Evolutionary conservation across 2,797 vertebrate genomes (phyloP).

Genomic region (Pangasius macronema): DNA sequence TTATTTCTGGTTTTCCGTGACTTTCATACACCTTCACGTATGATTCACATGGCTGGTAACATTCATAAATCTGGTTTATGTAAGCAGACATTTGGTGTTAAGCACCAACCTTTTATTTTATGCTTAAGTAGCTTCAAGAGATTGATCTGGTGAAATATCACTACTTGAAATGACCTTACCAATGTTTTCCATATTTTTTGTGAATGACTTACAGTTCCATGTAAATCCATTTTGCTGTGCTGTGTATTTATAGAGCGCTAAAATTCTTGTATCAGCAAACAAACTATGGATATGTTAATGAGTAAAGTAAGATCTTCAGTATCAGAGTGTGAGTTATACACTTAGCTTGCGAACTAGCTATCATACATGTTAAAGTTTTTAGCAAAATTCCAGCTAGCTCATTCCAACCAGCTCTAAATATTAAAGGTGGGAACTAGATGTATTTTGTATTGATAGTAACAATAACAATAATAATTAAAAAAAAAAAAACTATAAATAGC

Average conservation of each 20-base stretch:
- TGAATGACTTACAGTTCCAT: background rate
- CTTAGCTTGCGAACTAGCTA: background rate
- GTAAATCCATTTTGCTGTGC: background rate
- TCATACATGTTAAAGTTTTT: background rate
- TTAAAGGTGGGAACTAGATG: background rate
- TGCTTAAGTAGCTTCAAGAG: background rate
- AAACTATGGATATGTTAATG: background rate
- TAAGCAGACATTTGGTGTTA: background rate
- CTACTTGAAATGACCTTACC: background rate
- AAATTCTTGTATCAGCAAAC: background rate
- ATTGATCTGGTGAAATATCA: background rate
- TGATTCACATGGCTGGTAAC: conserved; percentile 5
- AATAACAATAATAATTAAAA: background rate
- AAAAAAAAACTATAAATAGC: background rate
- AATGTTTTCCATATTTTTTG: background rate
- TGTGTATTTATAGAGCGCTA: background rate
- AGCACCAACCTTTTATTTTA: background rate
- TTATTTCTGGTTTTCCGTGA: conserved; percentile 17
- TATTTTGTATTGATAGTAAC: background rate
- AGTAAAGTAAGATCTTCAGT: background rate
- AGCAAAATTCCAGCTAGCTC: background rate
- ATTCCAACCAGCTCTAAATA: background rate
- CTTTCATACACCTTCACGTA: background rate
- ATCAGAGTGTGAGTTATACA: background rate
- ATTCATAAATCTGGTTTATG: conserved; percentile 1